Conservation (phyloP, 2,113 vertebrate species). For the Vireo altiloquus region DNA sequence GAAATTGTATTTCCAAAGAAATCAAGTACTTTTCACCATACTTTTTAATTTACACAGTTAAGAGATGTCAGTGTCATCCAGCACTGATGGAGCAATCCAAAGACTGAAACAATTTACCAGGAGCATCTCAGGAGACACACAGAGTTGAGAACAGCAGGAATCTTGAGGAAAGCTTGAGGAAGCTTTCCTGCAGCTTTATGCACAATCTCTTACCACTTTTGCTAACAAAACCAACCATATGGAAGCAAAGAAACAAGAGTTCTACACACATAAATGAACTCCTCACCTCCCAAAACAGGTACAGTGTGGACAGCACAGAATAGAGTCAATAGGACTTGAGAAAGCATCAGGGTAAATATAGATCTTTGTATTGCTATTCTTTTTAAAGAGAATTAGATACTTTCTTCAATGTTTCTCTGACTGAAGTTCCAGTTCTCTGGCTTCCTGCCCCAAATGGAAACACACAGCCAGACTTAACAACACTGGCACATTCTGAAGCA, state of each 20-base stretch:
- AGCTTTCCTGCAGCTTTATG: background rate
- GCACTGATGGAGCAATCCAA: background rate
- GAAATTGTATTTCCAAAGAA: background rate
- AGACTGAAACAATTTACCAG: background rate
- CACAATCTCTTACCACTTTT: background rate
- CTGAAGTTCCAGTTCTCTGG: background rate
- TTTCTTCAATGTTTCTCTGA: background rate
- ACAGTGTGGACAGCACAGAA: background rate
- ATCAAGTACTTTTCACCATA: background rate
- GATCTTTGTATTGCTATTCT: background rate
- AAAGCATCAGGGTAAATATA: background rate
- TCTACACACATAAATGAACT: background rate
- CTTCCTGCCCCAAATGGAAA: background rate
- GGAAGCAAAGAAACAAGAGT: background rate
- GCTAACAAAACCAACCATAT: background rate
- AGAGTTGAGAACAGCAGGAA: background rate
- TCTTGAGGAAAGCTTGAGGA: background rate
- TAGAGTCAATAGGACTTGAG: background rate
- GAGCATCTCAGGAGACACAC: background rate
- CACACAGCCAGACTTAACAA: background rate
- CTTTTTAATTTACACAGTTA: background rate
- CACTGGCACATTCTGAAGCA: background rate
- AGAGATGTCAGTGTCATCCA: background rate
- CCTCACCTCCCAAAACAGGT: background rate
- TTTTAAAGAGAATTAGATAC: background rate